phyloP scores from a whole-genome alignment of 2,797 vertebrate species.

The Myoxocephalus aenaeus region DNA sequence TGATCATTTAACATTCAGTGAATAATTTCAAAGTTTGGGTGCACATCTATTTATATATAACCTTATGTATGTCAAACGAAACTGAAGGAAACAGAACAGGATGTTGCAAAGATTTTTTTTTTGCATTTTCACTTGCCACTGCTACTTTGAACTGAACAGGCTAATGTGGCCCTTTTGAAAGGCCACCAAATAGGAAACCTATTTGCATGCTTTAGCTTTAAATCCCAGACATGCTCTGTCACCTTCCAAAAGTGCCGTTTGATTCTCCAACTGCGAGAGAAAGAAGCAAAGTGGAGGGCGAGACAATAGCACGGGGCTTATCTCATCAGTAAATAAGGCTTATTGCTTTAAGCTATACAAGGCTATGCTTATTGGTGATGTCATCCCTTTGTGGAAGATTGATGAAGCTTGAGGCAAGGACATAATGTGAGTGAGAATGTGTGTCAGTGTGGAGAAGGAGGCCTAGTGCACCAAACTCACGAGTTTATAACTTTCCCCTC shows the following conservation, averaged over 20 bases:
- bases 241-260: constrained; percentile 91
- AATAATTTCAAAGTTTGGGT: neutral
- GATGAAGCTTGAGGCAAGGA: constrained; percentile 83
- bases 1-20: constrained; percentile 10
- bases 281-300: constrained; percentile 86
- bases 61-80: constrained; percentile 13
- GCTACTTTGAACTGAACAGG: constrained; percentile 84
- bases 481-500: constrained; percentile 71
- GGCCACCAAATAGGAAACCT: constrained; percentile 87
- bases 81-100: constrained; percentile 31
- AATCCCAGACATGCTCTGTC: constrained; percentile 90
- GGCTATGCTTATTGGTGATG: constrained; percentile 89
- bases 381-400: constrained; percentile 87
- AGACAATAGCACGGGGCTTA: constrained; percentile 88
- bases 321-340: constrained; percentile 93
- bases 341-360: constrained; percentile 87
- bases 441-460: constrained; percentile 49
- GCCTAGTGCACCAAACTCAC: constrained; percentile 57
- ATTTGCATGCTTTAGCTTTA: constrained; percentile 88
- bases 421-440: constrained; percentile 66
- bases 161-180: constrained; percentile 83
- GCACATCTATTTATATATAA: neutral
- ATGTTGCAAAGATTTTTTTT: constrained; percentile 1
- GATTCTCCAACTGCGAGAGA: constrained; percentile 84
- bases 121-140: constrained; percentile 80